These are phyloP conservation scores for Cyprinodon tularosa DNA, from an alignment of 2,113 vertebrate species.

Conservation along the genomic window DNA sequence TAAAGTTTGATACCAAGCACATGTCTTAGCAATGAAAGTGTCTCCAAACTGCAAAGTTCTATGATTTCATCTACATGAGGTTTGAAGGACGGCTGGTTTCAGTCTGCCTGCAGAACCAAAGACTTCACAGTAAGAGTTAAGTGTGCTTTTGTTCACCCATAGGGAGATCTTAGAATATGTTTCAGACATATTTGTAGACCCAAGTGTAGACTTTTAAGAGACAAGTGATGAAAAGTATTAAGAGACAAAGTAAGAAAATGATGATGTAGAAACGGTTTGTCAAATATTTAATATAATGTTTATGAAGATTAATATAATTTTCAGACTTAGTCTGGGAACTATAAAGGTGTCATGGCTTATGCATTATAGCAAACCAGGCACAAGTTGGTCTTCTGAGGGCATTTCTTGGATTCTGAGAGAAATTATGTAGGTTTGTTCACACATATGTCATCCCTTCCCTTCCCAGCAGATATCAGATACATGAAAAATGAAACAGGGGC, in stretches of 20 bases:
- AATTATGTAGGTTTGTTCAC: slow-evolving; percentile 24
- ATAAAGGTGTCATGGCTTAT: neutral
- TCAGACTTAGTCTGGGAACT: neutral
- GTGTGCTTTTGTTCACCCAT: slow-evolving; percentile 41
- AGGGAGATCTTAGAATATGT: slow-evolving; percentile 33
- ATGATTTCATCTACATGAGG: slow-evolving; percentile 53
- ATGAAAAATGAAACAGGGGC: slow-evolving; percentile 25
- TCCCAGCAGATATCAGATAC: slow-evolving; percentile 11
- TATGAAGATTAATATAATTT: neutral
- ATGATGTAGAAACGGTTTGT: neutral
- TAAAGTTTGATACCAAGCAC: slow-evolving; percentile 62
- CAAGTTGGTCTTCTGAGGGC: slow-evolving; percentile 10
- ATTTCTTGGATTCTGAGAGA: slow-evolving; percentile 33
- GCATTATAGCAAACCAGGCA: slow-evolving; percentile 23
- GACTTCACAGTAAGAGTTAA: slow-evolving; percentile 31
- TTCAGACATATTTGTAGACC: slow-evolving; percentile 31
- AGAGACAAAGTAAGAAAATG: neutral
- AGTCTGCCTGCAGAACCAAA: slow-evolving; percentile 58
- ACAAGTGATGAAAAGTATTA: neutral
- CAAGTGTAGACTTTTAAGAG: slow-evolving; percentile 41
- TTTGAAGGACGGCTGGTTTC: slow-evolving; percentile 54
- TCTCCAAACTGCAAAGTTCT: slow-evolving; percentile 53
- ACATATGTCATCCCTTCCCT: slow-evolving; percentile 17
- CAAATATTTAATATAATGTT: neutral
- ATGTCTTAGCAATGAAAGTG: slow-evolving; percentile 47